A percentile compares a stretch with the other conserved stretches of the same genome.
phyloP scores from a whole-genome alignment of 2,888 invertebrate genomes.

The Himalopsyche anomala region DNA sequence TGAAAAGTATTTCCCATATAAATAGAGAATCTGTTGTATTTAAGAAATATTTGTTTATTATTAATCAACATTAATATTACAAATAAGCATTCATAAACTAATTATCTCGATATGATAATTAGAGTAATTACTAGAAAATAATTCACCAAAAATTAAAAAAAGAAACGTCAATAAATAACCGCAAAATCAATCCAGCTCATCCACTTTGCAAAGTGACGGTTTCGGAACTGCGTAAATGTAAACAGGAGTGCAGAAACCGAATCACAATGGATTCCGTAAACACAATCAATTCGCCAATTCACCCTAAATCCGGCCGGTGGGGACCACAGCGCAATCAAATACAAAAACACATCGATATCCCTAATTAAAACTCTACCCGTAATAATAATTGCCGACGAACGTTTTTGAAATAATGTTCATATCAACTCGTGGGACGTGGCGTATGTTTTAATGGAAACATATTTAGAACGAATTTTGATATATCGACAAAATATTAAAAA shows the following conservation, averaged over 20 bases:
- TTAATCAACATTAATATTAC: no score
- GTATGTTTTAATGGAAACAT: no score
- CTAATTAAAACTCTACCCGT: slow-evolving; percentile 51
- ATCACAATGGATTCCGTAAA: slow-evolving; percentile 27
- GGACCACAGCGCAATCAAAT: slow-evolving; percentile 9
- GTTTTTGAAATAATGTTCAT: neutral
- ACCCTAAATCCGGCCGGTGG: slow-evolving; percentile 13
- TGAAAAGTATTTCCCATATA: no score
- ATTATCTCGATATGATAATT: no score
- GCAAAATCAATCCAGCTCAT: neutral
- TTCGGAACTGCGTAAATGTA: slow-evolving; percentile 7
- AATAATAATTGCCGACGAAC: neutral
- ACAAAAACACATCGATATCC: slow-evolving; percentile 55
- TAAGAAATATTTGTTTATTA: no score
- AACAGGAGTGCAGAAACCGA: slow-evolving; percentile 23
- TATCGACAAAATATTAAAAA: no score
- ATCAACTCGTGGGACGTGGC: no score
- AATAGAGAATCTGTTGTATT: no score
- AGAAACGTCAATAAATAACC: neutral
- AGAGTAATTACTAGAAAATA: no score
- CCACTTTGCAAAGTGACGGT: neutral
- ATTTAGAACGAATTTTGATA: no score
- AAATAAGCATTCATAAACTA: no score
- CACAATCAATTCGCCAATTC: slow-evolving; percentile 18
- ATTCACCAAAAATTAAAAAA: neutral